These are phyloP conservation scores for Mechanitis mazaeus DNA, from an alignment of 2,888 invertebrate genomes.

Conservation along the genomic window DNA sequence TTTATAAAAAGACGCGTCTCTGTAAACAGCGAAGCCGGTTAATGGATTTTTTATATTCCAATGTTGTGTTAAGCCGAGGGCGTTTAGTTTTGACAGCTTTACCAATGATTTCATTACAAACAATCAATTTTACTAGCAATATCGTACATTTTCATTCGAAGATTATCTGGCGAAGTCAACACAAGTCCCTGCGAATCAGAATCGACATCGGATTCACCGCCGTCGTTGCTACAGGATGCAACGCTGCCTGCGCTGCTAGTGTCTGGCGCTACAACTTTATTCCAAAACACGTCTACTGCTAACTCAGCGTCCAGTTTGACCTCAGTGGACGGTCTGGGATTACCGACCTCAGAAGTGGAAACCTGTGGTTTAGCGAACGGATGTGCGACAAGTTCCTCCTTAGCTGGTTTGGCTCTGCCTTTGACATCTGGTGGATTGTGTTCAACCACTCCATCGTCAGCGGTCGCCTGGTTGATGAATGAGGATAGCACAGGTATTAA, in stretches of 20 bases:
- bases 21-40: constrained; percentile 42
- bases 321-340: constrained; percentile 52
- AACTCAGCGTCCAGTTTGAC: constrained; percentile 46
- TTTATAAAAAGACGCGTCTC: constrained; percentile 42
- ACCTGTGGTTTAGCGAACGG: constrained; percentile 63
- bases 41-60: constrained; percentile 44
- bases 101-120: constrained; percentile 5
- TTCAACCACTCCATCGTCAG: constrained; percentile 65
- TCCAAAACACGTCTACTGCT: constrained; percentile 58
- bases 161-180: constrained; percentile 69
- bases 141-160: constrained; percentile 31
- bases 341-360: constrained; percentile 52
- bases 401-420: constrained; percentile 60
- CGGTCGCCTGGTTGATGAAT: constrained; percentile 76
- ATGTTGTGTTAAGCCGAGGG: constrained; percentile 40
- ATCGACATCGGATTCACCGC: constrained; percentile 79
- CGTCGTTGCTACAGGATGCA: constrained; percentile 64
- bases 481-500: constrained; percentile 71
- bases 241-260: constrained; percentile 66
- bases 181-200: constrained; percentile 78
- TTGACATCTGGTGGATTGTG: constrained; percentile 61
- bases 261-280: constrained; percentile 61
- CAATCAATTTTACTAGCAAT: neutral
- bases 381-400: constrained; percentile 54
- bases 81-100: constrained; percentile 33